Percentiles rank a stretch among this genome's conserved stretches.
Conservation (phyloP, 2,888 invertebrate species). For the Rutpela maculata region DNA sequence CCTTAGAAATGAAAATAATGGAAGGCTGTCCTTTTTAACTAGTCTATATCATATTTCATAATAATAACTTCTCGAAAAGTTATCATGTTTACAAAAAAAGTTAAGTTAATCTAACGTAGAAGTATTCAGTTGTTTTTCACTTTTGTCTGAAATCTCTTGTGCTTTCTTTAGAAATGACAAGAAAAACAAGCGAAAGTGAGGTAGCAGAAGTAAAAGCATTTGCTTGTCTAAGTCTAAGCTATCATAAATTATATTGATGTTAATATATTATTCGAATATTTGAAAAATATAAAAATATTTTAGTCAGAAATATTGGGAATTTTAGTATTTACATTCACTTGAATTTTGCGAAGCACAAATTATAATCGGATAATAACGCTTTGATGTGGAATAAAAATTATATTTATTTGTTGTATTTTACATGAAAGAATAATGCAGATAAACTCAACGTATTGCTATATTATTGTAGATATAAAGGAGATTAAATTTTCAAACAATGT, state of each 20-base stretch:
- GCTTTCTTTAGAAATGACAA: not conserved
- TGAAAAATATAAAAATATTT: not conserved
- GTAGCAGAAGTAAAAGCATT: slow-evolving; percentile 20
- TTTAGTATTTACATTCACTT: no score
- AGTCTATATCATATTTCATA: slow-evolving; percentile 13
- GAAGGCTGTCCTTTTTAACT: not conserved
- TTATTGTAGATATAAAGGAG: no score
- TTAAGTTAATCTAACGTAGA: slow-evolving; percentile 9
- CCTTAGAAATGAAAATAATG: not conserved
- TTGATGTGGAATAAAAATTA: no score
- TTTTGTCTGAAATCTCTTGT: not conserved
- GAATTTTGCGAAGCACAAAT: no score
- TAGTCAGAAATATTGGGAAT: not conserved
- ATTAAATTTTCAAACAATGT: no score
- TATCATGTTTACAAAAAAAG: slow-evolving; percentile 17
- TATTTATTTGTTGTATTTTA: no score
- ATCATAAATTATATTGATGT: not conserved
- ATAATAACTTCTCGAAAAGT: slow-evolving; percentile 1
- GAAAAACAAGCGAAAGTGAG: not conserved
- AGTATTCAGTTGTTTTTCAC: slow-evolving; percentile 16
- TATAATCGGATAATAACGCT: no score
- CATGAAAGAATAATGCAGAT: no score
- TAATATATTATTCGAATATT: not conserved
- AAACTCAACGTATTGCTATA: no score
- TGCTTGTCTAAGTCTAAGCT: slow-evolving; percentile 17